Base-by-base conservation (phyloP, 2,888 invertebrate species). In the Digitonthophagus gazella region DNA sequence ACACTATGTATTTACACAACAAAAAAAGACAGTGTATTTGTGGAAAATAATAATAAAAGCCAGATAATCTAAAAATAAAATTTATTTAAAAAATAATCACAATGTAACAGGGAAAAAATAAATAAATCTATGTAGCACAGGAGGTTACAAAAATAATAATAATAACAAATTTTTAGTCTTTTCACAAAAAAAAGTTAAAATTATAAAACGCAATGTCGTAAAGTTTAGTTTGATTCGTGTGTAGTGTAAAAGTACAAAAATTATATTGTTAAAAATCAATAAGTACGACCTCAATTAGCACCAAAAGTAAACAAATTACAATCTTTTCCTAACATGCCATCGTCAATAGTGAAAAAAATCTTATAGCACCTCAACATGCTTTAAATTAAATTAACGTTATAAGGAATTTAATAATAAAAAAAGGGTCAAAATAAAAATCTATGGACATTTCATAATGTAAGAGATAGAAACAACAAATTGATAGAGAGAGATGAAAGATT, bases 81-180 rank as follows among this genome's bases (percentile, higher is more conserved):
- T 69, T 69, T 69, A 69, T 69, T 69, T 64, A 55, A 64, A 69
- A 69, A 58, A 64, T 57, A 63, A 64, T 69, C 67, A 69, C 69
- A 69, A 67, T 69, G 58, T 61, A 20, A 64, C 61, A 56, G 15
- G 67, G 22, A 15, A 28, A 44, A 44, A 67, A 67, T 67, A 58
- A 67, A 67, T 69, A 57, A 69, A 63, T 64, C 56, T 63, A 18
- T 22, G 57, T 18, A 18, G 64, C 20, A 66, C 55, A 28, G 19
- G 56, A 54, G 11, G 11, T 20, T 19, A 61, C 15, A 61, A 61
- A 16, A 61, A 61, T 19, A 61, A 16, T 19, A 58, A 15, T 76
- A 76, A 16, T 72, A 72, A 64, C 66, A 74, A 58, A 64, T 71
- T 61, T 71, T 44, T 44, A 44, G 72, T 16, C 4, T 75, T 75